Conservation (phyloP, 2,888 invertebrate species). For the Bellardia pandia region DNA sequence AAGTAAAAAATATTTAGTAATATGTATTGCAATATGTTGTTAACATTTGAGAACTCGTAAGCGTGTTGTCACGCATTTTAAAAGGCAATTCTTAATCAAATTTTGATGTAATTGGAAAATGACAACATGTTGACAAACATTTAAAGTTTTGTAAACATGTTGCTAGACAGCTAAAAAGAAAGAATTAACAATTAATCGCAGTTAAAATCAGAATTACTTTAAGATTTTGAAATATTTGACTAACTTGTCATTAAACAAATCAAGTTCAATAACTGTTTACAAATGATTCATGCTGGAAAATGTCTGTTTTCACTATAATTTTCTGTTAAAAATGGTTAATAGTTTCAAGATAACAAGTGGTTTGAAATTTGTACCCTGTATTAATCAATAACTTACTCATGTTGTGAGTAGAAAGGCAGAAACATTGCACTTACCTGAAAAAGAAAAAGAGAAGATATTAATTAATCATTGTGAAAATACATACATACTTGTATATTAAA, state of each 20-base stretch:
- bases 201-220: no score
- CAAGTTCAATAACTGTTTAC: no score
- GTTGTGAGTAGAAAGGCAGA: not conserved
- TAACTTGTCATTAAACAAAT: not conserved
- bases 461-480: not conserved
- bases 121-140: slow-evolving; percentile 11
- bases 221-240: not conserved
- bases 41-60: no score
- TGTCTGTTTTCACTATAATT: not conserved
- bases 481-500: not conserved
- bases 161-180: not conserved
- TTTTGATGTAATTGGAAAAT: no score
- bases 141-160: not conserved
- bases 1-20: no score
- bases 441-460: slow-evolving; percentile 3
- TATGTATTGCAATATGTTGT: no score
- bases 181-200: no score
- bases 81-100: no score
- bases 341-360: not conserved
- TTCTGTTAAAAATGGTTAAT: not conserved
- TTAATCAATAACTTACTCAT: slow-evolving; percentile 11
- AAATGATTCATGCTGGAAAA: no score
- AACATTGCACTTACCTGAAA: slow-evolving; percentile 49
- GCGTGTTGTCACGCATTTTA: no score
- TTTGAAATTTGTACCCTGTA: not conserved